phyloP scores from a whole-genome alignment of 2,888 invertebrate species.

The Pasiphila rectangulata region DNA sequence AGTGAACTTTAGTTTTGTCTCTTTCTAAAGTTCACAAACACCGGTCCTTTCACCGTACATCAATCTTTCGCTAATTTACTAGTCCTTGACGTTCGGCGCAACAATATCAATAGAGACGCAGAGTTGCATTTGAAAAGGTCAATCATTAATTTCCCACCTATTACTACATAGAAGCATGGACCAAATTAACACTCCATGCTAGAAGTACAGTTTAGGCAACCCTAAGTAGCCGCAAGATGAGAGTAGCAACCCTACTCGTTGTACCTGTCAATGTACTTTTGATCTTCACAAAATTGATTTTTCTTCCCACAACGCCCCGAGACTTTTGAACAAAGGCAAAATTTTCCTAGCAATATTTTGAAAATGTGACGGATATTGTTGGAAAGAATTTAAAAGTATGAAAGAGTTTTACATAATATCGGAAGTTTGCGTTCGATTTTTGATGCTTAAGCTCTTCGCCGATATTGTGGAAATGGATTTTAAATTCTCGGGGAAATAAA shows the following conservation, averaged over 20 bases:
- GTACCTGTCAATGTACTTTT: constrained; percentile 27
- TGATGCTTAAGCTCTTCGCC: background rate
- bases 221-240: no score
- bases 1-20: no score
- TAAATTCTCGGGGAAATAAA: background rate
- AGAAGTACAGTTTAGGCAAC: no score
- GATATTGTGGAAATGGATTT: background rate
- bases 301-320: constrained; percentile 12
- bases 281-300: constrained; percentile 25
- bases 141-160: no score
- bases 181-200: background rate
- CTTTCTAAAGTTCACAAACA: no score
- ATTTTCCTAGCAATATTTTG: constrained; percentile 21
- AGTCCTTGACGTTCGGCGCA: no score
- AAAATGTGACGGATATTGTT: constrained; percentile 25
- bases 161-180: no score
- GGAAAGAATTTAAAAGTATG: constrained; percentile 19
- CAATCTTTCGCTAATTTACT: no score
- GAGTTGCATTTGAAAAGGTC: no score
- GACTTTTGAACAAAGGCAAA: constrained; percentile 23
- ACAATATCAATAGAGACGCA: no score
- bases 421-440: constrained; percentile 10
- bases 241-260: background rate
- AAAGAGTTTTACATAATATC: constrained; percentile 19
- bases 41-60: no score